Conservation (phyloP, 2,888 invertebrate genomes). For the Altica lythri region DNA sequence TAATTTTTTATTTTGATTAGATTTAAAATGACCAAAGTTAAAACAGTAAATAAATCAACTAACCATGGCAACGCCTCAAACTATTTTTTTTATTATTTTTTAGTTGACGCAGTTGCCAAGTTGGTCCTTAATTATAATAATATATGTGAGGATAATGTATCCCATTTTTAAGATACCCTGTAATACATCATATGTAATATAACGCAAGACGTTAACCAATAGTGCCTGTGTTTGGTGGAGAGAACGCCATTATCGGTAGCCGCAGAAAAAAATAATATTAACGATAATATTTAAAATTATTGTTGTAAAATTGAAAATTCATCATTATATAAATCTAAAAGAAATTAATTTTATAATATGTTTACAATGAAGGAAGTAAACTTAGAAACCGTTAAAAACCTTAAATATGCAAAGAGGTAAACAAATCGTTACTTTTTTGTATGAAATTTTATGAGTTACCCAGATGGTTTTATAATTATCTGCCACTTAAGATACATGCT, state of each 20-base stretch:
- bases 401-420: too few relatives aligned
- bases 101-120: conserved; percentile 50
- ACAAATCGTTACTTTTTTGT: too few relatives aligned
- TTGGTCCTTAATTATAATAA: conserved; percentile 58
- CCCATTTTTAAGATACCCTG: conserved; percentile 59
- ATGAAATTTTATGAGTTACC: too few relatives aligned
- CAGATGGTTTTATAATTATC: too few relatives aligned
- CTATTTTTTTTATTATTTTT: conserved; percentile 38
- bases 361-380: too few relatives aligned
- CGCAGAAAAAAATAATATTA: conserved; percentile 52
- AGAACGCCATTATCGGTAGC: conserved; percentile 58
- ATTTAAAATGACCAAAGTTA: too few relatives aligned
- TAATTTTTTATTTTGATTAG: too few relatives aligned
- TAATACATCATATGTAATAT: conserved; percentile 59
- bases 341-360: too few relatives aligned
- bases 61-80: conserved; percentile 55
- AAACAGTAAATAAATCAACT: conserved; percentile 49
- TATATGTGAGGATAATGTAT: conserved; percentile 59
- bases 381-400: too few relatives aligned
- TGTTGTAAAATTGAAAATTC: too few relatives aligned
- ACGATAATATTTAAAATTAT: conserved; percentile 1
- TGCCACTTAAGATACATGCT: too few relatives aligned
- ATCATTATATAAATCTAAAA: too few relatives aligned
- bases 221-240: conserved; percentile 59
- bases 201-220: conserved; percentile 58